phyloP scores from a whole-genome alignment of 2,797 vertebrate genomes.

The Acanthurus tractus region DNA sequence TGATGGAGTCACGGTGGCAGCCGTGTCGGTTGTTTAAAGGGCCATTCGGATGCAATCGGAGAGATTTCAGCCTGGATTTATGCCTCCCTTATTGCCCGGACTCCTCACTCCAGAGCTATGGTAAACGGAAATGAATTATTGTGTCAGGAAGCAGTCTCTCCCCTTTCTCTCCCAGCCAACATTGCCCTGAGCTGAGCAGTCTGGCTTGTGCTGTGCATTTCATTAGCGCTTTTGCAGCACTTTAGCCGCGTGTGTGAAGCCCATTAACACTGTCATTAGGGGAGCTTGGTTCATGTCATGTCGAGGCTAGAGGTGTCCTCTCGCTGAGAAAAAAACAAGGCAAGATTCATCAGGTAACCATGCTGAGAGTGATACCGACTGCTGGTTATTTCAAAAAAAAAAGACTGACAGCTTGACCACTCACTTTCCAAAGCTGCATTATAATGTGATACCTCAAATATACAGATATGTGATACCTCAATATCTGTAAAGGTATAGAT shows the following conservation, averaged over 20 bases:
- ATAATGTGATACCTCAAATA: background rate
- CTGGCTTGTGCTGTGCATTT: constrained; percentile 60
- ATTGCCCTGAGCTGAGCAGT: constrained; percentile 38
- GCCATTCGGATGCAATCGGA: constrained; percentile 82
- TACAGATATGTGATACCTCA: background rate
- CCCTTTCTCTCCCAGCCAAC: constrained; percentile 33
- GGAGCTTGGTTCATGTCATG: constrained; percentile 34
- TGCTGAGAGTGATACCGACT: background rate
- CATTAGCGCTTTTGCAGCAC: constrained; percentile 63
- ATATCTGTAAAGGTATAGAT: background rate
- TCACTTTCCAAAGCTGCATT: background rate
- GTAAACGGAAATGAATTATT: constrained; percentile 77
- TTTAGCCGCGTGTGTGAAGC: constrained; percentile 56
- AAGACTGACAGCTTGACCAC: background rate
- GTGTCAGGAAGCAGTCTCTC: constrained; percentile 61
- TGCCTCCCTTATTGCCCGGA: constrained; percentile 60
- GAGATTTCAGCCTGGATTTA: constrained; percentile 81
- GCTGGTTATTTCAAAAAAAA: background rate
- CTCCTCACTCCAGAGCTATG: constrained; percentile 59
- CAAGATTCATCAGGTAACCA: constrained; percentile 1
- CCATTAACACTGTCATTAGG: constrained; percentile 65
- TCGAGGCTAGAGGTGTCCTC: constrained; percentile 30
- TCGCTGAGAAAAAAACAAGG: constrained; percentile 16
- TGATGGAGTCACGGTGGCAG: constrained; percentile 66
- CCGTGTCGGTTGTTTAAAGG: constrained; percentile 80